Conservation (phyloP, 2,113 vertebrate genomes). For the Oceanites oceanicus region DNA sequence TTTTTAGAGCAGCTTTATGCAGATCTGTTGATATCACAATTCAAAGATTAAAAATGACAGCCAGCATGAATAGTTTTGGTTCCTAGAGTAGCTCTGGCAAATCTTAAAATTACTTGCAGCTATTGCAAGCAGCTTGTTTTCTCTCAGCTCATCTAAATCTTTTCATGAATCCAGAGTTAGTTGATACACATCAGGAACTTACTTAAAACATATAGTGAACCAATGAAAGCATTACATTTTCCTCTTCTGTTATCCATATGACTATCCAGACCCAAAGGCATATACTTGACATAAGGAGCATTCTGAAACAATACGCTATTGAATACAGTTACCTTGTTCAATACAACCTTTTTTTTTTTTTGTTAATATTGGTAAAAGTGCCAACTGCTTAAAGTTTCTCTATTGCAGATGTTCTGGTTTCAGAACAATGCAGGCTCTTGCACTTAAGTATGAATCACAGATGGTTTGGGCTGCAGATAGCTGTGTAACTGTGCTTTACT, state of each 20-base stretch:
- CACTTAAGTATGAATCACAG: not conserved
- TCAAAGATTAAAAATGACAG: not conserved
- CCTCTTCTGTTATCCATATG: not conserved
- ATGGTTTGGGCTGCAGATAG: not conserved
- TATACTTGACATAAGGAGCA: not conserved
- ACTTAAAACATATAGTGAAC: not conserved
- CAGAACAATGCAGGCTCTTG: not conserved
- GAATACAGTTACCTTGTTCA: not conserved
- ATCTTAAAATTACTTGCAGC: not conserved
- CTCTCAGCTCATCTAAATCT: not conserved
- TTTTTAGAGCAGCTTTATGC: not conserved
- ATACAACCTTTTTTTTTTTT: not conserved
- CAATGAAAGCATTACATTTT: not conserved
- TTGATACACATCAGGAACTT: not conserved
- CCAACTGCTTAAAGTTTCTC: not conserved
- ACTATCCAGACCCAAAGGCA: not conserved
- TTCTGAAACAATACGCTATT: not conserved
- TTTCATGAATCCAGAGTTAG: not conserved
- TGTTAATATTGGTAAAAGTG: not conserved
- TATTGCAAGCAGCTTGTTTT: not conserved
- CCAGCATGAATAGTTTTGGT: not conserved
- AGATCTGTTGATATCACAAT: not conserved
- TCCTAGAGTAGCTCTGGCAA: not conserved
- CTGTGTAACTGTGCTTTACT: not conserved
- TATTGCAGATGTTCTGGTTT: not conserved